Evolutionary conservation across 2,797 vertebrate genomes (phyloP), one percentile per base, ranked within the genome.

Genomic region (Cichlasoma orientale): DNA sequence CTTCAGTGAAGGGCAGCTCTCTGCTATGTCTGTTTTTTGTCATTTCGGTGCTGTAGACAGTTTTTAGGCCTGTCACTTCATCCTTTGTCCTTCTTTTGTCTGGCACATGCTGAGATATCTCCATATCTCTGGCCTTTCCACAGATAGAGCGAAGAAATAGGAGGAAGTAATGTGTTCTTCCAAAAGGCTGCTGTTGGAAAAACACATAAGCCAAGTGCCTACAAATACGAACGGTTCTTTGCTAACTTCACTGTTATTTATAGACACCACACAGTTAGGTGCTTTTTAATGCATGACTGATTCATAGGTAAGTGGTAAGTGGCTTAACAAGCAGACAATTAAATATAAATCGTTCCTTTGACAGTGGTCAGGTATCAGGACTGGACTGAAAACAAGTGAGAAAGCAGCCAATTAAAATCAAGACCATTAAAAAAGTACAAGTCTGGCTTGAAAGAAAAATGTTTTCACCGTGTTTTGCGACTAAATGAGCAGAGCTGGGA

Each of bases 381-480:
- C 8, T 63, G 21, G 21, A 63, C 38, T 44, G 36, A 25, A 63
- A 11, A 63, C 13, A 18, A 44, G 16, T 41, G 23, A 21, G 41
- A 41, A 61, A 10, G 33, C 14, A 5, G 58, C 38, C 13, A 41
- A 16, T 16, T 1, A 7, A 33, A 33, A 33, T 12, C 38, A 63
- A 41, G 0, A 1, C 36, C 2, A 41, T 0, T 23, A 61, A 25
- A 41, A 21, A 38, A 38, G 23, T 61, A 61, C n/a, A 0, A 41
- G 33, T 44, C 36, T 41, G 38, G 38, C 3, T 25, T 63, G 36
- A 38, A 18, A 6, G 36, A 10, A 47, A 66, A 66, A 47, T 66
- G 18, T 1, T 66, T 1, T 44, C 13, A 4, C 13, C 16, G 4
- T 41, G 12, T 41, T 9, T 41, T 44, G 16, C 41, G 0, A 10